Conservation (phyloP, 1,140 invertebrate genomes). For the Aphelenchoides avenae region DNA sequence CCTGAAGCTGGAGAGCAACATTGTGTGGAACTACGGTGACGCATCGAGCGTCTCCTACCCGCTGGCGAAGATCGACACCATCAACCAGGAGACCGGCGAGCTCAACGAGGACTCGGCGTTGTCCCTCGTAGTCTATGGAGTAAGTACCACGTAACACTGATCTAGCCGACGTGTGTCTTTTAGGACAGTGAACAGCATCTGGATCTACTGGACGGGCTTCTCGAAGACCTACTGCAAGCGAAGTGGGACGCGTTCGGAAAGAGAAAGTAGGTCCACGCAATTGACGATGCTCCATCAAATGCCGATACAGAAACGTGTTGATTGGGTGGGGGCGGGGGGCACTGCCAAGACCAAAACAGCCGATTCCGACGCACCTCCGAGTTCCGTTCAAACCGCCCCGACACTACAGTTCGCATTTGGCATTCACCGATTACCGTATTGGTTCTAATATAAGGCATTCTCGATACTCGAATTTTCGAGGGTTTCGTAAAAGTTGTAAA, state of each 20-base stretch:
- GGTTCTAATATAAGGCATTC: too few relatives aligned
- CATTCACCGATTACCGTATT: too few relatives aligned
- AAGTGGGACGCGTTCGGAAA: slow-evolving; percentile 76
- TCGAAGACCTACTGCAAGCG: slow-evolving; percentile 86
- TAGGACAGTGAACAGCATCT: slow-evolving; percentile 89
- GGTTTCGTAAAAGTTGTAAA: too few relatives aligned
- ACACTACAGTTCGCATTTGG: too few relatives aligned
- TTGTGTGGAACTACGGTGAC: slow-evolving; percentile 67
- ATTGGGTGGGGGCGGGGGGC: too few relatives aligned
- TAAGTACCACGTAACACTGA: slow-evolving; percentile 66
- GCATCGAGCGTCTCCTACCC: slow-evolving; percentile 95
- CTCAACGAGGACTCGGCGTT: slow-evolving; percentile 88
- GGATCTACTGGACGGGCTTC: slow-evolving; percentile 86
- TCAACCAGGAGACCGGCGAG: slow-evolving; percentile 79
- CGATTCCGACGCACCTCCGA: too few relatives aligned
- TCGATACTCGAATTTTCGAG: too few relatives aligned
- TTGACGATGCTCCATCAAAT: too few relatives aligned
- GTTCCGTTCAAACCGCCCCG: not conserved
- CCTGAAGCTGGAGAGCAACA: slow-evolving; percentile 61
- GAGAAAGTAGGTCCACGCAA: slow-evolving; percentile 34
- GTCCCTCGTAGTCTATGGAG: slow-evolving; percentile 96
- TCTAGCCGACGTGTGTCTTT: slow-evolving; percentile 32
- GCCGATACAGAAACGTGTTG: too few relatives aligned
- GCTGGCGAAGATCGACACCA: slow-evolving; percentile 89
- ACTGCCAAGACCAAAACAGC: too few relatives aligned